Evolutionary conservation across 2,888 invertebrate genomes (phyloP).

Genomic region (Dermolepida albohirtum): DNA sequence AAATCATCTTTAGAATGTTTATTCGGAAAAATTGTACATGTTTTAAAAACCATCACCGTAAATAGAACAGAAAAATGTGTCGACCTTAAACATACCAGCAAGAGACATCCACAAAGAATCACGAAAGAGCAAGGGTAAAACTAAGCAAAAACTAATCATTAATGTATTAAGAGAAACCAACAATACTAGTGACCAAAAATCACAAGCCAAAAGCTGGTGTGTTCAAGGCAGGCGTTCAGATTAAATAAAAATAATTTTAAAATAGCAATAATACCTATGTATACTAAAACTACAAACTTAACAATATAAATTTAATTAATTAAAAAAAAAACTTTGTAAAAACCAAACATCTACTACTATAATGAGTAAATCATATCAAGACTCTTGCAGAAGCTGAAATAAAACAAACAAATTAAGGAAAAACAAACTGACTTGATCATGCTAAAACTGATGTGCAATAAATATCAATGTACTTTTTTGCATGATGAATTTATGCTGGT

Average conservation of each 20-base stretch:
- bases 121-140: constrained; percentile 22
- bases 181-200: constrained; percentile 46
- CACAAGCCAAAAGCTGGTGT: constrained; percentile 43
- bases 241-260: constrained; percentile 38
- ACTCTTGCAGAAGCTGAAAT: constrained; percentile 51
- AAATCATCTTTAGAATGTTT: constrained; percentile 64
- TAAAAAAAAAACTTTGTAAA: constrained; percentile 35
- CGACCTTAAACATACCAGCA: constrained; percentile 39
- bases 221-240: constrained; percentile 51
- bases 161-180: constrained; percentile 43
- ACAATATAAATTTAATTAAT: constrained; percentile 43
- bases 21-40: constrained; percentile 63
- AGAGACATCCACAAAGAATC: constrained; percentile 33
- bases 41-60: constrained; percentile 62
- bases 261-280: constrained; percentile 43
- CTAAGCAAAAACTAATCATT: constrained; percentile 22
- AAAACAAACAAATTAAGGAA: constrained; percentile 43
- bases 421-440: constrained; percentile 38
- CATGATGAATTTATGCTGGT: constrained; percentile 13
- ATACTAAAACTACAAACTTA: constrained; percentile 45
- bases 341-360: constrained; percentile 45
- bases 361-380: constrained; percentile 18
- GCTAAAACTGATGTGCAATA: constrained; percentile 33
- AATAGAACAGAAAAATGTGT: constrained; percentile 42
- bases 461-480: constrained; percentile 10